phyloP scores from a whole-genome alignment of 2,113 vertebrate genomes.

The Istiophorus platypterus region DNA sequence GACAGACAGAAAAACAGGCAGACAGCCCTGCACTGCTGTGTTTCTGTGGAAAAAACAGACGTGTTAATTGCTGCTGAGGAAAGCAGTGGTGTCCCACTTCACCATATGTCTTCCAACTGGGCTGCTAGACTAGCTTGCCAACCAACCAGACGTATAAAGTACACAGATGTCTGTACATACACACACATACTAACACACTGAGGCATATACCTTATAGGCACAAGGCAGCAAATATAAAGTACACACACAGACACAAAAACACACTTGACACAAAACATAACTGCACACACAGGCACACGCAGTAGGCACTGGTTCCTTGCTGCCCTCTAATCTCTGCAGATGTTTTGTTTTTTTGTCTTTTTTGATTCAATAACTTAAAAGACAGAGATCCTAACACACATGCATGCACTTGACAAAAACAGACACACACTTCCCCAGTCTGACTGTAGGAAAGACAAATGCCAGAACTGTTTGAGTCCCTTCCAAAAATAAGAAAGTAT shows the following conservation, averaged over 20 bases:
- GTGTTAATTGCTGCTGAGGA: conserved; percentile 68
- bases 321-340: conserved; percentile 32
- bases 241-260: not conserved
- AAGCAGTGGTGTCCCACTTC: conserved; percentile 30
- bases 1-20: conserved; percentile 9
- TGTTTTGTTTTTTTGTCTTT: conserved; percentile 30
- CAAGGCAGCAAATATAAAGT: not conserved
- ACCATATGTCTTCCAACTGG: conserved; percentile 42
- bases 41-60: conserved; percentile 58
- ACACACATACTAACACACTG: not conserved
- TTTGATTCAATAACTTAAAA: conserved; percentile 48
- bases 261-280: not conserved
- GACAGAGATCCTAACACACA: conserved; percentile 17
- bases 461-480: conserved; percentile 25
- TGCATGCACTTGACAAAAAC: conserved; percentile 3
- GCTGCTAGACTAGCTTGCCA: conserved; percentile 16
- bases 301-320: conserved; percentile 24
- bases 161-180: conserved; percentile 1
- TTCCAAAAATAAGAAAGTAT: conserved; percentile 26
- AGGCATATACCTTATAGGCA: not conserved
- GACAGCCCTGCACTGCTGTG: conserved; percentile 30
- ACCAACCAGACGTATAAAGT: conserved; percentile 17
- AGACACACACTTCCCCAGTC: conserved; percentile 33
- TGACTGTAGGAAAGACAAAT: conserved; percentile 36
- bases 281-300: not conserved